These are phyloP conservation scores for Eupristina koningsbergeri DNA, from an alignment of 1,140 invertebrate species.

Conservation along the genomic window DNA sequence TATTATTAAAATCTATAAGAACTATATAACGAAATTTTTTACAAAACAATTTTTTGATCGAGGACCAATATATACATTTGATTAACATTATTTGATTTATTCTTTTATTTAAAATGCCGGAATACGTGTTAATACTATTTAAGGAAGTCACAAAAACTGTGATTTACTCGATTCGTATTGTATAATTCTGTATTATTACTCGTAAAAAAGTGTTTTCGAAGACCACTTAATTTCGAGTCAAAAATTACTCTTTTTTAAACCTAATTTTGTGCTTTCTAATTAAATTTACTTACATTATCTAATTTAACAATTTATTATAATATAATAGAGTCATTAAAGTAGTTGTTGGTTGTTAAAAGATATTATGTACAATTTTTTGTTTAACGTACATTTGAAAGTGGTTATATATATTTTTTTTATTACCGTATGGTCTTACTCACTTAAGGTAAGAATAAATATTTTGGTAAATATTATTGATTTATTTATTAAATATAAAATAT, in stretches of 20 bases:
- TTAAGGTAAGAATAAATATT: not conserved
- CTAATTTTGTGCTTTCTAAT: not conserved
- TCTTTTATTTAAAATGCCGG: not conserved
- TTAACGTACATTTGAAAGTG: not conserved
- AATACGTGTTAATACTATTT: constrained; percentile 22
- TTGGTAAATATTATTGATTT: not conserved
- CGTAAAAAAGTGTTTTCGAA: constrained; percentile 16
- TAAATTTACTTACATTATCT: constrained; percentile 10
- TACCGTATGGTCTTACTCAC: not conserved
- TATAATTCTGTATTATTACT: constrained; percentile 32
- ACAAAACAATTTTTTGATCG: too few species aligned
- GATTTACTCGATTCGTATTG: constrained; percentile 40
- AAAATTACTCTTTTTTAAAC: not conserved
- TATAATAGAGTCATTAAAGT: constrained; percentile 18
- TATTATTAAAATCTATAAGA: too few species aligned
- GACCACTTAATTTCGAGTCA: not conserved
- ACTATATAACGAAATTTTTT: too few species aligned
- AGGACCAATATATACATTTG: too few species aligned
- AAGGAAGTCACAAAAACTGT: constrained; percentile 23
- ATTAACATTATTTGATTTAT: not conserved
- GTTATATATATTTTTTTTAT: not conserved
- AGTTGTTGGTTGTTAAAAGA: not conserved
- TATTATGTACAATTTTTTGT: not conserved
- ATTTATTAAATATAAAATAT: not conserved
- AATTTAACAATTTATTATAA: not conserved